These are phyloP conservation scores for Pseudolaguvia tuberculata DNA, from an alignment of 2,113 vertebrate genomes.

Conservation along the genomic window DNA sequence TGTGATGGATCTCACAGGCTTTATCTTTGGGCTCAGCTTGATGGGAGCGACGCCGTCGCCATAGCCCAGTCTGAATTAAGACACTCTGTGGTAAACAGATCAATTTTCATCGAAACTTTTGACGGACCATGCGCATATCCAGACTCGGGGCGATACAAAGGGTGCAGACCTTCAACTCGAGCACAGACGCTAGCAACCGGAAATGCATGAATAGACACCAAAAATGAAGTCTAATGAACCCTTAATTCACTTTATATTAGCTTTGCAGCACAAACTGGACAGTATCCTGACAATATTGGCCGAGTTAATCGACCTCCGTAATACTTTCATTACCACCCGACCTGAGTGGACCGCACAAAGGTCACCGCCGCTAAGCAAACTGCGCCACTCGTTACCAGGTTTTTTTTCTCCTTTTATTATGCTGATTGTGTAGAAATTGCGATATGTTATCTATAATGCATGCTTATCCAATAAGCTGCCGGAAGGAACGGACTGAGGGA, in stretches of 20 bases:
- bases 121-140: constrained; percentile 48
- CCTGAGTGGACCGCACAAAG: constrained; percentile 61
- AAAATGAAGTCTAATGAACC: neutral
- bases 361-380: constrained; percentile 50
- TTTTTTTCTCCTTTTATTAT: constrained; percentile 21
- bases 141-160: constrained; percentile 49
- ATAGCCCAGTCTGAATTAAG: constrained; percentile 65
- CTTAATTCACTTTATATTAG: constrained; percentile 48
- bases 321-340: constrained; percentile 67
- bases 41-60: constrained; percentile 63
- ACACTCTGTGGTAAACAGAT: constrained; percentile 59
- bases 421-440: constrained; percentile 23
- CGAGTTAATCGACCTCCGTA: constrained; percentile 68
- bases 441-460: constrained; percentile 19
- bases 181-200: neutral
- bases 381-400: constrained; percentile 4
- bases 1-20: constrained; percentile 63
- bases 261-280: constrained; percentile 59
- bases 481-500: constrained; percentile 10
- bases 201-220: constrained; percentile 3
- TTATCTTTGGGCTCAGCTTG: constrained; percentile 58
- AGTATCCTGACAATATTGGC: constrained; percentile 59
- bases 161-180: neutral
- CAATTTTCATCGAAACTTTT: constrained; percentile 64
- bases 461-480: constrained; percentile 30